These are phyloP conservation scores for Harpalus rufipes DNA, from an alignment of 2,888 invertebrate genomes.

Conservation along the genomic window DNA sequence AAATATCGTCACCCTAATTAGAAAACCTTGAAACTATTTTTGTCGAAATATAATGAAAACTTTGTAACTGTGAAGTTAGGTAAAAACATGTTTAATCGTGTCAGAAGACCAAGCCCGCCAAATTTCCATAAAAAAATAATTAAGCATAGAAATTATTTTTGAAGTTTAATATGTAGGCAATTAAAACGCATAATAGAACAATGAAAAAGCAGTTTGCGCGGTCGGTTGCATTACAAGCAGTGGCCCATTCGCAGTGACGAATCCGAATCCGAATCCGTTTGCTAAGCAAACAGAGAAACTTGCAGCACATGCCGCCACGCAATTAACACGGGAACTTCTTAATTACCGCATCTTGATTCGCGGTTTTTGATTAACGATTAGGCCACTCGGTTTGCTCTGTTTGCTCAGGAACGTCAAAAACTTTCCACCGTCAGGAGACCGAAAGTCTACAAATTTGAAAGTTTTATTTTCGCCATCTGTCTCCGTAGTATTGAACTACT, in stretches of 20 bases:
- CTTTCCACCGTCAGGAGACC: constrained; percentile 30
- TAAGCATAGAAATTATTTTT: constrained; percentile 8
- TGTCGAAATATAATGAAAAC: too few species aligned
- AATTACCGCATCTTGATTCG: constrained; percentile 64
- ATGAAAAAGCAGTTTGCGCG: constrained; percentile 36
- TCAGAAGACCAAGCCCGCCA: neutral
- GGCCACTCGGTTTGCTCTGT: constrained; percentile 53
- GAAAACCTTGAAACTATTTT: too few species aligned
- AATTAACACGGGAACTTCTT: constrained; percentile 64
- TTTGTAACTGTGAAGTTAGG: too few species aligned
- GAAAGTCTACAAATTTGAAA: constrained; percentile 60
- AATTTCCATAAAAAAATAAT: constrained; percentile 31
- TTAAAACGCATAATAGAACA: constrained; percentile 39
- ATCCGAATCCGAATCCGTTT: constrained; percentile 25
- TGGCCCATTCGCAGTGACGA: constrained; percentile 13
- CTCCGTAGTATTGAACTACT: constrained; percentile 54
- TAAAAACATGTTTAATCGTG: too few species aligned
- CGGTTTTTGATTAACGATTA: constrained; percentile 66
- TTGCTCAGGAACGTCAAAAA: constrained; percentile 38
- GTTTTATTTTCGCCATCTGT: constrained; percentile 66
- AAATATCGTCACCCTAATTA: too few species aligned
- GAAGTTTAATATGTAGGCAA: constrained; percentile 36
- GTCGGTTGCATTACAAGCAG: constrained; percentile 20
- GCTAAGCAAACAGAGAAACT: constrained; percentile 33
- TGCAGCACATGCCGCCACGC: constrained; percentile 47